Evolutionary conservation across 2,113 vertebrate genomes (phyloP).

Genomic region (Lichenostomus cassidix): DNA sequence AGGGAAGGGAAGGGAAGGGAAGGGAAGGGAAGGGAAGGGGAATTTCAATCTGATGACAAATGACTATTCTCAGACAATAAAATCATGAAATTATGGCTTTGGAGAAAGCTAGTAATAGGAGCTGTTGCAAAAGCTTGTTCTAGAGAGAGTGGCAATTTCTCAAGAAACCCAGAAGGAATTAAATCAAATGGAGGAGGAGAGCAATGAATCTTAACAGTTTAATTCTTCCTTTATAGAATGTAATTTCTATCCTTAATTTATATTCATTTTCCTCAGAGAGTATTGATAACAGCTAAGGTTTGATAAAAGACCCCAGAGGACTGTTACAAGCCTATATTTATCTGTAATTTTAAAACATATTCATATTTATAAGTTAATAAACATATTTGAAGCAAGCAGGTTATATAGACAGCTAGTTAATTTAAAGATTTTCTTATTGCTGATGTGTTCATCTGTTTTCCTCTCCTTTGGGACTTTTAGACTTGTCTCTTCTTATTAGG

Average conservation of each 20-base stretch:
- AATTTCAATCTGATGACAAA: not conserved
- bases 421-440: not conserved
- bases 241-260: not conserved
- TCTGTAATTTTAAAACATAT: not conserved
- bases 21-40: too few relatives aligned
- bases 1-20: too few relatives aligned
- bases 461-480: not conserved
- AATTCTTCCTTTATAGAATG: not conserved
- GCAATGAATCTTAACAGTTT: not conserved
- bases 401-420: not conserved
- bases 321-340: not conserved
- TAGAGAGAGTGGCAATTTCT: not conserved
- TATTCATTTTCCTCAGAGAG: not conserved
- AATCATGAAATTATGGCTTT: not conserved
- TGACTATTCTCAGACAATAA: not conserved
- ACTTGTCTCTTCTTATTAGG: not conserved
- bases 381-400: not conserved
- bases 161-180: not conserved
- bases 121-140: not conserved
- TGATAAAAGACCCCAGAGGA: not conserved
- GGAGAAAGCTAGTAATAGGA: not conserved
- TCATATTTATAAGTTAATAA: not conserved
- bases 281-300: not conserved
- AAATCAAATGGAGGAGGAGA: not conserved
- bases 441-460: not conserved